These are phyloP conservation scores for Rhopilema esculentum DNA, from an alignment of 30 jellyfish, hydroid and myxozoan genomes.

Conservation along the genomic window DNA sequence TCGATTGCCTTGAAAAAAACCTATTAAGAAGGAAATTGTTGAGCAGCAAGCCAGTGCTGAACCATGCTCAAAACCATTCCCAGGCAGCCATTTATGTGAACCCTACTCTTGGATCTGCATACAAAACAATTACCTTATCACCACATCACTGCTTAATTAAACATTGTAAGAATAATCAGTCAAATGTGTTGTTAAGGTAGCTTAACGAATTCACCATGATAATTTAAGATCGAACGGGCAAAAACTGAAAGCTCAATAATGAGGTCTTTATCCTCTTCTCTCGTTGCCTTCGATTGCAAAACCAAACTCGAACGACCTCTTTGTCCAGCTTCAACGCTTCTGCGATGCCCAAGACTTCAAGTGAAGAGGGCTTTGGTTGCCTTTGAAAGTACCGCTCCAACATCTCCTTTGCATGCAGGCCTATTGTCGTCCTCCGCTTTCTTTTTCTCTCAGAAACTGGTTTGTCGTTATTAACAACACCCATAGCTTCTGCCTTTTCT, in stretches of 20 bases:
- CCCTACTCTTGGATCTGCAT: not conserved
- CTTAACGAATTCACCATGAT: not conserved
- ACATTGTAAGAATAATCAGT: not conserved
- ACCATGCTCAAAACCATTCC: not conserved
- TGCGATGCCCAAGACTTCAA: slow-evolving; percentile 84
- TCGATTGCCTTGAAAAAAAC: too few relatives aligned
- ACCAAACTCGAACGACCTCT: slow-evolving; percentile 89
- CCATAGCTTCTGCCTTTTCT: slow-evolving; percentile 84
- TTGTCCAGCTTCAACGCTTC: slow-evolving; percentile 79
- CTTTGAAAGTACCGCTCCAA: slow-evolving; percentile 82
- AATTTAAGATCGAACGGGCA: slow-evolving; percentile 63
- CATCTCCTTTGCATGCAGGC: slow-evolving; percentile 82
- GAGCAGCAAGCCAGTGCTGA: too few relatives aligned
- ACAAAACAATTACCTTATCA: not conserved
- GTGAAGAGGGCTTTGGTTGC: slow-evolving; percentile 85
- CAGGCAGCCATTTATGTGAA: not conserved
- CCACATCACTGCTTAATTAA: not conserved
- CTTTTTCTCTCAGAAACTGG: slow-evolving; percentile 84
- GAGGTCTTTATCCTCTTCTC: slow-evolving; percentile 84
- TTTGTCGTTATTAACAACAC: slow-evolving; percentile 75
- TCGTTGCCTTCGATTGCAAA: slow-evolving; percentile 82
- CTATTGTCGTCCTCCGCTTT: slow-evolving; percentile 79
- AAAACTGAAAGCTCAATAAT: slow-evolving; percentile 57
- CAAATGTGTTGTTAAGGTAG: not conserved
- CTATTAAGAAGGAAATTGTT: too few relatives aligned